Evolutionary conservation across 2,888 invertebrate species (phyloP), one percentile per base, ranked within the genome.

Genomic region (Crematogaster levior): DNA sequence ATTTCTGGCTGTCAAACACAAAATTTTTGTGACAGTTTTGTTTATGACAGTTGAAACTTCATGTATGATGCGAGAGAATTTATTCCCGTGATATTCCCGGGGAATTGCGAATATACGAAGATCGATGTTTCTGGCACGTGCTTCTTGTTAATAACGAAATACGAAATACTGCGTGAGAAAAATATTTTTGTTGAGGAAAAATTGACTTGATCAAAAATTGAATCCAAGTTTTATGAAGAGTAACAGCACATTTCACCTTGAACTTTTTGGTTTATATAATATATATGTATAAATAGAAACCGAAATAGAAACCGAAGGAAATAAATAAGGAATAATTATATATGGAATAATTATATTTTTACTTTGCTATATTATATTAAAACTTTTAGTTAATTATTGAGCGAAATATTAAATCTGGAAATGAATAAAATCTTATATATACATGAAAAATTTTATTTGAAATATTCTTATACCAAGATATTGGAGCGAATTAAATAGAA

Each of bases 11-110:
- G 7, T 30, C 30, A 27, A 46, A 60, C 21, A 24, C 34, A 24
- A 48, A 43, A 48, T 75, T 75, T 75, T 51, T 15, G n/a, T n/a
- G 65, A 65, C 48, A 15, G 15, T 24, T 48, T 65, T 18, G 7
- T 24, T 10, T 34, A 9, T 21, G 53, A 53, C 24, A 18, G 27
- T 15, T 48, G 18, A 7, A 60, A 37, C 37, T 37, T 65, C 9
- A 37, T 18, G 12, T 34, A 48, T 48, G 18, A 48, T 21, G 18
- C n/a, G 24, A 24, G 4, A 9, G 37, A 65, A 75, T 43, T 63
- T 65, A 37, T 65, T 48, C 24, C 37, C 15, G 1, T 24, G 4
- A 73, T 43, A 60, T 51, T 12, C 24, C 5, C 27, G 18, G n/a
- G 24, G 7, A 34, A 37, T 46, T 60, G 30, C 30, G 30, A 34